Evolutionary conservation across 1,140 invertebrate genomes (phyloP).

Genomic region (Globodera ellingtonae): DNA sequence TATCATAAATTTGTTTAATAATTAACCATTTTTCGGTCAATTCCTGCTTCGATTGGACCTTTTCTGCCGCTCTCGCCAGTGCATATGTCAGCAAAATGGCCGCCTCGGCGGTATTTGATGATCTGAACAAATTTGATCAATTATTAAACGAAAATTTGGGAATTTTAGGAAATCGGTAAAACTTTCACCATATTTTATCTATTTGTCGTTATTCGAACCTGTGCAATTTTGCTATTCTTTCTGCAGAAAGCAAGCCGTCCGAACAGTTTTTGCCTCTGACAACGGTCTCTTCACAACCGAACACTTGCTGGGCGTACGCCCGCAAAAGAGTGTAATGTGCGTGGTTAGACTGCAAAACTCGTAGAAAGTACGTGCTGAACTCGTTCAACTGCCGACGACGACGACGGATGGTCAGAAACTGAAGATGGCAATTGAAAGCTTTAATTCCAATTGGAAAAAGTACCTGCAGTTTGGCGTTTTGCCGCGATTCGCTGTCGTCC

Average conservation of each 20-base stretch:
- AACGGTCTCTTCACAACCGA: constrained; percentile 28
- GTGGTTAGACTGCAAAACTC: constrained; percentile 58
- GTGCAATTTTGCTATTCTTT: constrained; percentile 23
- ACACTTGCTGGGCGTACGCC: constrained; percentile 57
- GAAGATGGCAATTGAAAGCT: constrained; percentile 11
- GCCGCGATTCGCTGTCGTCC: constrained; percentile 40
- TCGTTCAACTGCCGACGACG: constrained; percentile 42
- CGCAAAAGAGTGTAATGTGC: constrained; percentile 56
- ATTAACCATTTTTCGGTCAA: constrained; percentile 47
- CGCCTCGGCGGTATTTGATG: constrained; percentile 46
- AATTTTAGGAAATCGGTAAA: neutral
- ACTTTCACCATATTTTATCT: neutral
- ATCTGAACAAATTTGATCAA: constrained; percentile 22
- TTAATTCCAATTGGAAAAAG: neutral
- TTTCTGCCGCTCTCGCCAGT: constrained; percentile 50
- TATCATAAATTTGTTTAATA: neutral
- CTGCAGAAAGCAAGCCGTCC: constrained; percentile 4
- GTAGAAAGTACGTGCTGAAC: constrained; percentile 59
- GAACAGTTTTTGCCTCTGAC: constrained; percentile 23
- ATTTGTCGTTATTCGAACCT: neutral
- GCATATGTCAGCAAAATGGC: constrained; percentile 56
- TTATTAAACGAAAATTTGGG: neutral
- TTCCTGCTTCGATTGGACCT: constrained; percentile 39
- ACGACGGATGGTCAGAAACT: constrained; percentile 47
- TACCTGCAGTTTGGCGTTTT: constrained; percentile 16